Percentiles rank a stretch among this genome's conserved stretches.
Conservation (phyloP, 23 tunicate genomes). For the Halocynthia roretzi region DNA sequence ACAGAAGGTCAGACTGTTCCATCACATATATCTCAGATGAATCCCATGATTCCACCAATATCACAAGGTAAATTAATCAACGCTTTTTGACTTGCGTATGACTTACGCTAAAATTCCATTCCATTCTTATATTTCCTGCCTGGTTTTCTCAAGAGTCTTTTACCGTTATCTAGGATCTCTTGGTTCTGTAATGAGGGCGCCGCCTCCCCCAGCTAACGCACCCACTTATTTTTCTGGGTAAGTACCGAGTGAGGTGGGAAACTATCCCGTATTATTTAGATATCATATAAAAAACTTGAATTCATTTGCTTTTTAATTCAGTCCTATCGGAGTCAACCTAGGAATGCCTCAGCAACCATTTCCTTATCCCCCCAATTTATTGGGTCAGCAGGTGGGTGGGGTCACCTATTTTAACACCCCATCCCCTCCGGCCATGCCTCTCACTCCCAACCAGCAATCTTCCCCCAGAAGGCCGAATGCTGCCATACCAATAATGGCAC, state of each 20-base stretch:
- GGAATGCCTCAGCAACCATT: conserved; percentile 18
- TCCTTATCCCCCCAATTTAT: conserved; percentile 30
- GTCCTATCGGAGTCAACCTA: conserved; percentile 8
- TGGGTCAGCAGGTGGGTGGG: conserved; percentile 77
- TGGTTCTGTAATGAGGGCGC: conserved; percentile 20
- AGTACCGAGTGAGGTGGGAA: not conserved
- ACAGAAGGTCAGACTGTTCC: conserved; percentile 20
- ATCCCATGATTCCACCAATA: conserved; percentile 10
- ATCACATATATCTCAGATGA: conserved; percentile 3
- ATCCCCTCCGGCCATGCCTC: conserved; percentile 38
- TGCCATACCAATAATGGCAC: conserved; percentile 63
- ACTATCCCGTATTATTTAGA: not conserved
- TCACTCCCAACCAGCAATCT: conserved; percentile 22
- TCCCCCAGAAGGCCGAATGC: conserved; percentile 44
- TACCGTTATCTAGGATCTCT: conserved; percentile 13
- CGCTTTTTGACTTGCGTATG: no score
- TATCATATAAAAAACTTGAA: not conserved
- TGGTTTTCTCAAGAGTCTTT: no score
- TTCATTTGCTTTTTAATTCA: not conserved
- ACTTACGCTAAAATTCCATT: no score
- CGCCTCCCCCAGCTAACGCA: conserved; percentile 16
- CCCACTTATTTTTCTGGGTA: conserved; percentile 26
- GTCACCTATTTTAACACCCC: conserved; percentile 70
- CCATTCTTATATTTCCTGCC: no score
- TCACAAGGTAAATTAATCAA: not conserved